Evolutionary conservation across 2,113 vertebrate species (phyloP), one percentile per base, ranked within the genome.

Genomic region (Mesoclemmys tuberculata): DNA sequence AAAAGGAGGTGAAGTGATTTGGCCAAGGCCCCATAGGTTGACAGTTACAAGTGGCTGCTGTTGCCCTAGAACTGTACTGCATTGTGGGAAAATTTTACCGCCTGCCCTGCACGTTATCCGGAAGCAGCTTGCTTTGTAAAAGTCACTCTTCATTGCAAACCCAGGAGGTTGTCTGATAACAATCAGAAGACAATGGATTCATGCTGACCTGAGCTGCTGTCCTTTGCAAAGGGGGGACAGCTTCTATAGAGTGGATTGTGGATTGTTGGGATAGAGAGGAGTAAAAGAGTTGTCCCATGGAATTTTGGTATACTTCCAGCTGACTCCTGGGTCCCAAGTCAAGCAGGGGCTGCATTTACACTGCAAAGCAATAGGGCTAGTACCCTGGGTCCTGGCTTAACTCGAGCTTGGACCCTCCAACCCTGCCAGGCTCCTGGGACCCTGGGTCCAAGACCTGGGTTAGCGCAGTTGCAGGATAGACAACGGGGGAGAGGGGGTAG

Each of bases 1-100:
- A 79, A 95, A 84, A 46, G 77, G 31, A 93, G 80, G 55, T 81
- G 88, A n/a, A 94, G 22, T 90, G 90, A 84, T 5, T 81, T 94
- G 44, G 79, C 55, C 54, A 58, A 4, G 87, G 82, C 46, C 52
- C 10, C 14, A 29, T 31, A 38, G 58, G 16, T 44, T 82, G 35
- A 27, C 54, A 24, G 35, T 68, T 92, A n/a, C 44, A 54, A 83
- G 64, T n/a, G 35, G 18, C 18, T 68, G 16, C 35, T 68, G 64
- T n/a, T 18, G 64, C 64, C 64, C 31, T n/a, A n/a, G 16, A 35
- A 21, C 35, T 19, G 11, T 68, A 31, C 64, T 68, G 64, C 18
- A 68, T 8, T 64, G 13, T 64, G 58, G 14, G 58, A 35, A 35
- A 64, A 64, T 13, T 18, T 64, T 64, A 19, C 51, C 18, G 13